These are phyloP conservation scores for Ptilorrhoa leucosticta DNA, from an alignment of 2,113 vertebrate genomes.

Conservation along the genomic window DNA sequence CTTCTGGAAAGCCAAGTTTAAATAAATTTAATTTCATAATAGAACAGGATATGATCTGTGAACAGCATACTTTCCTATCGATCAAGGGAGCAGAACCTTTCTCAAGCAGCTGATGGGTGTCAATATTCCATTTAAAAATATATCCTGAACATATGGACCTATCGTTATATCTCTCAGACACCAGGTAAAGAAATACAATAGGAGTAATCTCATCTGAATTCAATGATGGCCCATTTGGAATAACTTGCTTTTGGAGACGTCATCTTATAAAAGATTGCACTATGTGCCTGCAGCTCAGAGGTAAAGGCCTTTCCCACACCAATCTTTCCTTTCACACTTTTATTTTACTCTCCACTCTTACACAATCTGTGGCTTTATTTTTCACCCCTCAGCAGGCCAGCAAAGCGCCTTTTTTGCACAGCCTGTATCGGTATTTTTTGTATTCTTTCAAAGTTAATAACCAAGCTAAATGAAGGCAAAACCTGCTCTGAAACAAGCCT, in stretches of 20 bases:
- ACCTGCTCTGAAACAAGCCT: not conserved
- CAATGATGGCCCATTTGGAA: not conserved
- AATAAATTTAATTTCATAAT: not conserved
- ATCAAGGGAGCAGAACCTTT: not conserved
- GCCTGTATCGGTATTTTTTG: not conserved
- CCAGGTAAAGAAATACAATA: not conserved
- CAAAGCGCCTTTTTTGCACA: not conserved
- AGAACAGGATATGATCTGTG: not conserved
- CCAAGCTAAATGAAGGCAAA: not conserved
- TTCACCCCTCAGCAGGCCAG: not conserved
- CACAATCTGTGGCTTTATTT: not conserved
- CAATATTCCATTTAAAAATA: not conserved
- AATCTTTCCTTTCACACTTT: not conserved
- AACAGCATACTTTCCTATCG: not conserved
- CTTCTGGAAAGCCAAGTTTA: not conserved
- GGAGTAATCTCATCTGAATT: not conserved
- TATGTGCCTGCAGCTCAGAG: not conserved
- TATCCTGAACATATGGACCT: not conserved
- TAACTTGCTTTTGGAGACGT: not conserved
- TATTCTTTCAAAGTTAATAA: not conserved
- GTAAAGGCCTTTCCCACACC: not conserved
- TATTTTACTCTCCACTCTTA: not conserved
- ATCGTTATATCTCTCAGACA: not conserved
- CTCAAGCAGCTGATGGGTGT: not conserved
- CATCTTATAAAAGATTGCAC: not conserved